phyloP scores from a whole-genome alignment of 2,797 vertebrate species.

The Peromyscus melanophrys region DNA sequence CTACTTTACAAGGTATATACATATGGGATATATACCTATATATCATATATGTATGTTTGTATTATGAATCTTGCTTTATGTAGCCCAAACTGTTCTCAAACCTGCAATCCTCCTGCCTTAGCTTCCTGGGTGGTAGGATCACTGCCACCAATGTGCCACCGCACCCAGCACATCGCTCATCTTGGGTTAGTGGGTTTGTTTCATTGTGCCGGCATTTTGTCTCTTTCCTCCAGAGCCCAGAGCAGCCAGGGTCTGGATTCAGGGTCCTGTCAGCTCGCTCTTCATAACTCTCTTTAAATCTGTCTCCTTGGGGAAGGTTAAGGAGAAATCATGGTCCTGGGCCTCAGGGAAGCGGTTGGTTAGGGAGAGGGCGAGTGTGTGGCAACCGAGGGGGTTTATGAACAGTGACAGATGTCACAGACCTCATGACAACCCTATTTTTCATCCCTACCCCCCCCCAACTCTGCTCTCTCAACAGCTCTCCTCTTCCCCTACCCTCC shows the following conservation, averaged over 20 bases:
- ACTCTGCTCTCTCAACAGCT: no score
- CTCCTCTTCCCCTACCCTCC: not conserved
- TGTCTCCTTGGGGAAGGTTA: not conserved
- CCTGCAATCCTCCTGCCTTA: not conserved
- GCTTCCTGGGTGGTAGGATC: not conserved
- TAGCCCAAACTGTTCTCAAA: not conserved
- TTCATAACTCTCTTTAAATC: not conserved
- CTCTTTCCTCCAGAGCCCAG: not conserved
- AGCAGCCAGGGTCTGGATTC: not conserved
- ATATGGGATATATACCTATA: no score
- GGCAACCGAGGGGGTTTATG: accelerated
- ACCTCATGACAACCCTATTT: accelerated
- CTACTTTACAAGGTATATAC: not conserved
- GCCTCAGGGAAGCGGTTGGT: no score
- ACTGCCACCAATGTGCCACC: not conserved
- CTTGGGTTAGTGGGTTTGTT: not conserved
- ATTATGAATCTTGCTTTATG: not conserved
- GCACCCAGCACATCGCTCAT: accelerated
- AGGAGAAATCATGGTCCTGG: not conserved
- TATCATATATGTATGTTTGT: not conserved
- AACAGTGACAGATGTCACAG: not conserved
- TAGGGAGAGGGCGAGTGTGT: no score
- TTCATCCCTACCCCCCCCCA: no score
- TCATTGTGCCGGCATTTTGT: accelerated
- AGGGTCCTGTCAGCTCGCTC: accelerated